These are phyloP conservation scores for Dissostichus mawsoni DNA, from an alignment of 2,113 vertebrate genomes.

Conservation along the genomic window DNA sequence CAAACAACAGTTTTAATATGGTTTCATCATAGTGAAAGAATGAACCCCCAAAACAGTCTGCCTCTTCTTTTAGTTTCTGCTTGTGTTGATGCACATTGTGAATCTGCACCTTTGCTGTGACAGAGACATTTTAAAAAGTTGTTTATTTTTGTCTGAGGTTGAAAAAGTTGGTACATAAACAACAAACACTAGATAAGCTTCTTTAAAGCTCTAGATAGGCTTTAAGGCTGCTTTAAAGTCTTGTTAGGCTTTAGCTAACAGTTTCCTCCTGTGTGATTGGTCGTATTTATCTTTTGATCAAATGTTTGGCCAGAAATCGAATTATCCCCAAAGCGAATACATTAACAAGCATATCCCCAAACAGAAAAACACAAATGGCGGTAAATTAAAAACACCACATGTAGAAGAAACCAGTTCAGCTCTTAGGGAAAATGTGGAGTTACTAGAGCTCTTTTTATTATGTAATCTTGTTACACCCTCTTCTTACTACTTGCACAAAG, in stretches of 20 bases:
- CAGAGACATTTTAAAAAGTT: no score
- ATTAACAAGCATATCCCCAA: neutral
- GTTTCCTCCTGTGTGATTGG: neutral
- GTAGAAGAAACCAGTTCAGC: neutral
- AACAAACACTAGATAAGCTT: neutral
- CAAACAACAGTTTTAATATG: slow-evolving; percentile 40
- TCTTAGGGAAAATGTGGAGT: neutral
- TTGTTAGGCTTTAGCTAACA: neutral
- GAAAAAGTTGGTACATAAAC: neutral
- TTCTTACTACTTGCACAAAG: slow-evolving; percentile 4
- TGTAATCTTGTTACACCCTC: slow-evolving; percentile 13
- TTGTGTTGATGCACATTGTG: neutral
- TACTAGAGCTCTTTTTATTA: neutral
- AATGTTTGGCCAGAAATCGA: no score
- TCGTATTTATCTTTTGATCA: no score
- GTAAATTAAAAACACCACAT: neutral
- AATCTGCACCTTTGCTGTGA: no score
- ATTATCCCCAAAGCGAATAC: no score
- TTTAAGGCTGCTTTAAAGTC: neutral
- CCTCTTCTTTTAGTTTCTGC: neutral
- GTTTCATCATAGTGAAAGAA: slow-evolving; percentile 16
- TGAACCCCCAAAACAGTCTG: neutral
- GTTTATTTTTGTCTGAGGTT: neutral
- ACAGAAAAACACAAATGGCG: slow-evolving; percentile 1
- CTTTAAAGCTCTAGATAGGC: neutral